Conservation (phyloP, 1,140 invertebrate genomes). For the Nebria ingens region DNA sequence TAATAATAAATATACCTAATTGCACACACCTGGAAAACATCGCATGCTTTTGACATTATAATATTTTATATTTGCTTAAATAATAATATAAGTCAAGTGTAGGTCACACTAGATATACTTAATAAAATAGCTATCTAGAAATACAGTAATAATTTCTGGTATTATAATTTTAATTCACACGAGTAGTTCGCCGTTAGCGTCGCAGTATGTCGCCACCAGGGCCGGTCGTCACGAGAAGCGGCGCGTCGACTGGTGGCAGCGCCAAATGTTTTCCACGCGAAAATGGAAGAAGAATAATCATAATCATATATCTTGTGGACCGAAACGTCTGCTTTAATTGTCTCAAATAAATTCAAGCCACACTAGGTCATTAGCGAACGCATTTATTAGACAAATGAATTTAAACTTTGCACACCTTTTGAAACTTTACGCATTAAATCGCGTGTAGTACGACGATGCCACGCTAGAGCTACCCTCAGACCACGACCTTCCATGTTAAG, state of each 20-base stretch:
- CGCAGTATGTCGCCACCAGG: background rate
- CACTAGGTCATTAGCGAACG: constrained; percentile 5
- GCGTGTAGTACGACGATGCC: no score
- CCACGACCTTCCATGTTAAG: no score
- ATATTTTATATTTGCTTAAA: background rate
- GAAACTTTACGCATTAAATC: constrained; percentile 5
- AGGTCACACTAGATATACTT: background rate
- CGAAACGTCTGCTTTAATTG: constrained; percentile 4
- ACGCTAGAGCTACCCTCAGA: no score
- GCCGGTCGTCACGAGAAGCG: background rate
- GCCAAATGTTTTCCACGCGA: constrained; percentile 1
- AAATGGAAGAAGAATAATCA: background rate
- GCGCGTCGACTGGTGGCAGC: background rate
- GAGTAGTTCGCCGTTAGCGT: background rate
- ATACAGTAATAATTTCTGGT: background rate
- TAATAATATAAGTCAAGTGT: background rate
- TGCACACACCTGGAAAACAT: background rate
- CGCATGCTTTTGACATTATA: background rate
- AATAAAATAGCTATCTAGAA: background rate
- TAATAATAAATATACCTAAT: background rate
- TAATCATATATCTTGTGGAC: constrained; percentile 1
- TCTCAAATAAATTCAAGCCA: constrained; percentile 7
- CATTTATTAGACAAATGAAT: constrained; percentile 9
- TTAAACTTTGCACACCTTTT: constrained; percentile 6
- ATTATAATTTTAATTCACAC: background rate